These are phyloP conservation scores for Saccopteryx leptura DNA, from an alignment of 2,113 vertebrate genomes.

Conservation along the genomic window DNA sequence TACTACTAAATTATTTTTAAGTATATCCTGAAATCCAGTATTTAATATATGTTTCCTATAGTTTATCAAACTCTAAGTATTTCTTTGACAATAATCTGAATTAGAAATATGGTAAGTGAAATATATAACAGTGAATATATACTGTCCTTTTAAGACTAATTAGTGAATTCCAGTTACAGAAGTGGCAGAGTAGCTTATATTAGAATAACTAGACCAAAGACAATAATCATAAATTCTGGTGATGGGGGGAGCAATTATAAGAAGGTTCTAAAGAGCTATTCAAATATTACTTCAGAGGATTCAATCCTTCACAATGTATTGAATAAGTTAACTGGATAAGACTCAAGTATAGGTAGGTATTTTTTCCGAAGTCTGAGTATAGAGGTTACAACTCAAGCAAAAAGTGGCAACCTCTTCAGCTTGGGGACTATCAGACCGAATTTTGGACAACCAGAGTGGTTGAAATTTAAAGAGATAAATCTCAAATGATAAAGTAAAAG, in stretches of 20 bases:
- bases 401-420: neutral
- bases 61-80: neutral
- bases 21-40: neutral
- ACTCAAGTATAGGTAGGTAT: neutral
- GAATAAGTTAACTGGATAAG: neutral
- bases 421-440: neutral
- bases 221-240: neutral
- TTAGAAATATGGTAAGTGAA: conserved; percentile 13
- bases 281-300: neutral
- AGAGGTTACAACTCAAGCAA: neutral
- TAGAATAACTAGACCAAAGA: neutral
- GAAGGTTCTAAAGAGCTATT: neutral
- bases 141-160: neutral
- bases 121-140: neutral
- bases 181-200: neutral
- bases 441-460: neutral
- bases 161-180: neutral
- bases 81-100: neutral
- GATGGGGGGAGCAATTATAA: neutral
- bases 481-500: neutral
- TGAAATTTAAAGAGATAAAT: neutral
- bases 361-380: neutral
- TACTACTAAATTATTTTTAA: neutral
- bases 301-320: neutral
- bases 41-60: neutral